A percentile compares a stretch with the other conserved stretches of the same genome.
Conservation (phyloP, 1,140 invertebrate genomes). For the Aphis gossypii region DNA sequence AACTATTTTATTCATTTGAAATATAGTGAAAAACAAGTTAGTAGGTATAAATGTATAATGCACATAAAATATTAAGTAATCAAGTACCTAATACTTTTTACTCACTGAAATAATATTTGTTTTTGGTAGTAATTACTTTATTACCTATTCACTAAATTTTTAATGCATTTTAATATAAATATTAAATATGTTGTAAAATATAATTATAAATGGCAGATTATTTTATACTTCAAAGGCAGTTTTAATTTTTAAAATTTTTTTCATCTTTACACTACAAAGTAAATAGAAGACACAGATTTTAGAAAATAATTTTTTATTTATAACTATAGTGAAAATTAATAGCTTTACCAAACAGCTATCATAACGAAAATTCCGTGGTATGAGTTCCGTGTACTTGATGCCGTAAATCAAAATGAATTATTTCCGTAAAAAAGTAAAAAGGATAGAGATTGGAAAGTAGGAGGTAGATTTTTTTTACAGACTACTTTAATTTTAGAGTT, state of each 20-base stretch:
- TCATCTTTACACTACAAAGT: neutral
- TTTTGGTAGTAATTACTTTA: neutral
- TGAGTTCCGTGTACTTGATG: neutral
- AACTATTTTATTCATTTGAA: too few relatives aligned
- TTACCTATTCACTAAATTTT: neutral
- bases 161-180: neutral
- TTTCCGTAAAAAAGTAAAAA: slow-evolving; percentile 32
- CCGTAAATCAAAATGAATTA: slow-evolving; percentile 55
- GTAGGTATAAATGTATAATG: neutral
- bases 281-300: slow-evolving; percentile 11
- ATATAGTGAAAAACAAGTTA: too few relatives aligned
- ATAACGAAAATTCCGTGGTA: slow-evolving; percentile 35
- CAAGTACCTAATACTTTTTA: neutral
- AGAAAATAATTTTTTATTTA: slow-evolving; percentile 65
- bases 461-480: neutral
- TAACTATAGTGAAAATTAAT: slow-evolving; percentile 63
- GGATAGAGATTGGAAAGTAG: neutral
- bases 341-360: slow-evolving; percentile 12
- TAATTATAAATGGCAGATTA: neutral
- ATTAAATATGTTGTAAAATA: neutral
- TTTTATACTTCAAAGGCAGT: neutral
- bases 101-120: neutral
- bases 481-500: slow-evolving; percentile 16
- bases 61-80: neutral
- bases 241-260: slow-evolving; percentile 20